A percentile compares a stretch with the other conserved stretches of the same genome.
These are phyloP conservation scores for Cydia amplana DNA, from an alignment of 1,140 invertebrate genomes.

Conservation along the genomic window DNA sequence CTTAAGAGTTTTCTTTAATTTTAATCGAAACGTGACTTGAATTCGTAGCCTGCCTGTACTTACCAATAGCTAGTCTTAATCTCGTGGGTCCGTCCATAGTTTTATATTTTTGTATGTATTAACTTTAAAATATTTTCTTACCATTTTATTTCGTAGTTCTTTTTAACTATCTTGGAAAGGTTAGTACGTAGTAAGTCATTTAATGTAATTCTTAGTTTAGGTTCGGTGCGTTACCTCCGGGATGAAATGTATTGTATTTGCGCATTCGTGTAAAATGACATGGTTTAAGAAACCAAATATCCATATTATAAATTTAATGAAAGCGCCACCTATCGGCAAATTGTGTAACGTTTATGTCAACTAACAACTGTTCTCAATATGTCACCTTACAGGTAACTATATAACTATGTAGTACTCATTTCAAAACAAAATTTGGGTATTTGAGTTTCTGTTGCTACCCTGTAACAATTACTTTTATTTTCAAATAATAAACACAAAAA, in stretches of 20 bases:
- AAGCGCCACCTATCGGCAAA: background rate
- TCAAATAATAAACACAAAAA: background rate
- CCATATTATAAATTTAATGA: background rate
- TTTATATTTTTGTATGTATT: slow-evolving; percentile 22
- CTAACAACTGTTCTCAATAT: slow-evolving; percentile 3
- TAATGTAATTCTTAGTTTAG: slow-evolving; percentile 22
- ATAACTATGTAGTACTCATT: background rate
- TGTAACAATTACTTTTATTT: background rate
- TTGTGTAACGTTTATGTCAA: background rate
- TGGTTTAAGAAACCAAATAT: background rate
- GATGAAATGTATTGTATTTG: background rate
- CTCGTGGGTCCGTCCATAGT: slow-evolving; percentile 23
- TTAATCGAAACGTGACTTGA: background rate
- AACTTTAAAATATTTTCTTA: slow-evolving; percentile 30
- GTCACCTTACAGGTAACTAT: background rate
- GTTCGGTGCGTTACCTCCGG: slow-evolving; percentile 8
- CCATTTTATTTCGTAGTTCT: slow-evolving; percentile 22
- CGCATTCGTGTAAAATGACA: background rate
- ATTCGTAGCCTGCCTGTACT: background rate
- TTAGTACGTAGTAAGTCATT: slow-evolving; percentile 32
- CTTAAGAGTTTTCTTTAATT: background rate
- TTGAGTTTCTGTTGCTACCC: background rate
- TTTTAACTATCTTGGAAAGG: slow-evolving; percentile 22
- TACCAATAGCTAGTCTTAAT: slow-evolving; percentile 31
- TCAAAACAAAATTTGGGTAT: background rate